These are phyloP conservation scores for Allygus modestus DNA, from an alignment of 2,888 invertebrate species.

Conservation along the genomic window DNA sequence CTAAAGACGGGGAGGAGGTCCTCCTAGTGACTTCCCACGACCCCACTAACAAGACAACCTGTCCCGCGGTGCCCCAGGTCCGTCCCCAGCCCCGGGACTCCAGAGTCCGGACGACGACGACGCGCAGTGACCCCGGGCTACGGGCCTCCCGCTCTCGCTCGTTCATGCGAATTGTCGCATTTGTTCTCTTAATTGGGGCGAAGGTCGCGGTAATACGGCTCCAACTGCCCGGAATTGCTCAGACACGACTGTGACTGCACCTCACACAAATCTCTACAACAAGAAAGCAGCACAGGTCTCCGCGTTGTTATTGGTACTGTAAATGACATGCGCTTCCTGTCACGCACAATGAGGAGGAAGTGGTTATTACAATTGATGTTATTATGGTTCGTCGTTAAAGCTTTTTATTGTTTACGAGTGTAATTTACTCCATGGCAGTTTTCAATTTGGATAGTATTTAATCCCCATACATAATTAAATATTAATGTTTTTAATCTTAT, in stretches of 20 bases:
- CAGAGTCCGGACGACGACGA: neutral
- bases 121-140: neutral
- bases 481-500: too few relatives aligned
- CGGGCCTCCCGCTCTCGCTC: conserved; percentile 3
- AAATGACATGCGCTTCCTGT: neutral
- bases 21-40: neutral
- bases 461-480: too few relatives aligned
- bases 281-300: neutral
- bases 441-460: too few relatives aligned
- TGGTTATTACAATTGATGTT: too few relatives aligned
- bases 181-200: conserved; percentile 37
- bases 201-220: conserved; percentile 16
- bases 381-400: too few relatives aligned
- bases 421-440: too few relatives aligned
- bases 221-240: conserved; percentile 6
- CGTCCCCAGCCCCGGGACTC: neutral
- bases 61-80: neutral
- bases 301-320: too few relatives aligned
- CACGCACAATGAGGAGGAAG: too few relatives aligned
- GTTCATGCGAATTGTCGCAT: conserved; percentile 52
- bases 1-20: too few relatives aligned
- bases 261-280: neutral
- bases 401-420: too few relatives aligned
- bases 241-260: neutral
- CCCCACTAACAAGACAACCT: neutral